Evolutionary conservation across 1,140 invertebrate species (phyloP).

Genomic region (Zophobas atratus): DNA sequence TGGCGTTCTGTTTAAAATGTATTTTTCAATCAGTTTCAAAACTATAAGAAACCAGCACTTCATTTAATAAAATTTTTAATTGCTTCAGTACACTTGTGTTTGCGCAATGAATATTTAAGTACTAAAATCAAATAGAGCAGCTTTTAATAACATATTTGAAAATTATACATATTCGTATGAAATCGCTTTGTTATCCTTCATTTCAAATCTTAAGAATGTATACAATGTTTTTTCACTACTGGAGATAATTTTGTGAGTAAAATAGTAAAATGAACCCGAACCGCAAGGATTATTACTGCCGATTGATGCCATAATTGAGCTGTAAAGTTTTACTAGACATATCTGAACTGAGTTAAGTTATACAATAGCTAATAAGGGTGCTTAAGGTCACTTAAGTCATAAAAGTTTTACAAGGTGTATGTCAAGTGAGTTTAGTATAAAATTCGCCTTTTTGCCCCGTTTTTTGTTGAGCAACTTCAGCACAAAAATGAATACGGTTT

Average conservation of each 20-base stretch:
- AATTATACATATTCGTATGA: slow-evolving; percentile 31
- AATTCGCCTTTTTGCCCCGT: no score
- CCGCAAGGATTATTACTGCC: no score
- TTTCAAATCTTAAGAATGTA: slow-evolving; percentile 14
- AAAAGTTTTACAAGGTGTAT: no score
- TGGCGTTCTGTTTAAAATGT: neutral
- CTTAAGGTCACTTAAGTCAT: no score
- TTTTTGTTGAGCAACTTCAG: no score
- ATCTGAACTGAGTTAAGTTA: no score
- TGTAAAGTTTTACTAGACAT: no score
- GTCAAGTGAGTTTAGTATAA: no score
- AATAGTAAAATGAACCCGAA: neutral
- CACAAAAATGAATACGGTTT: no score
- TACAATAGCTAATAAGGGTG: no score
- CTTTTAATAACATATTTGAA: neutral
- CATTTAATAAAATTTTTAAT: slow-evolving; percentile 41
- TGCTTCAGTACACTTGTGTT: slow-evolving; percentile 24
- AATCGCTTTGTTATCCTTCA: slow-evolving; percentile 30
- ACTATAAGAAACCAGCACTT: slow-evolving; percentile 27
- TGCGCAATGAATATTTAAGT: slow-evolving; percentile 22
- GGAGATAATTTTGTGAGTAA: slow-evolving; percentile 16
- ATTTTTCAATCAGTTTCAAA: slow-evolving; percentile 44
- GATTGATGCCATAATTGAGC: no score
- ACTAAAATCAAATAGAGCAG: neutral
- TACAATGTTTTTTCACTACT: slow-evolving; percentile 15